Base-by-base conservation (phyloP, 2,113 vertebrate species). In the Myrmophylax atrothorax region DNA sequence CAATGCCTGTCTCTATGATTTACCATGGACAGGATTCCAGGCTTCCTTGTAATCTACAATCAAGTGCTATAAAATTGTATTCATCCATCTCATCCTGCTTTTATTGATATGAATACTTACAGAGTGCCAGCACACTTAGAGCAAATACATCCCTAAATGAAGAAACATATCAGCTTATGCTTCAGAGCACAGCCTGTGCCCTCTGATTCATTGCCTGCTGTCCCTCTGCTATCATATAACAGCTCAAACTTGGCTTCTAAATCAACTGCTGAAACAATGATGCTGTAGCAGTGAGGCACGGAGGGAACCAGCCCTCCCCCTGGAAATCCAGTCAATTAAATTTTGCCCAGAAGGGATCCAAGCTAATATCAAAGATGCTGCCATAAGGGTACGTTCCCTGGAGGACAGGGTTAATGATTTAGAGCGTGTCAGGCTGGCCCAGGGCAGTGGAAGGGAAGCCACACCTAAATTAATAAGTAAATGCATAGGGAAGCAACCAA, bases 391-490 rank as follows among this genome's bases (percentile, higher is more conserved):
- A 94, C 84, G 70, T 92, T 97, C 97, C 98, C 98, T 86, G 79
- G 95, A 97, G 97, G 91, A 97, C 78, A 97, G 94, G 97, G 98
- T 98, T 98, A 98, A 98, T 98, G 97, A 98, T 97, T 96, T 96
- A 97, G 95, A 96, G 92, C 77, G 92, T 89, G 83, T 85, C 96
- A 97, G 92, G 74, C 73, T 98, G 96, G 97, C 96, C 96, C 82
- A 19, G 83, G 97, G 97, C 93, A 95, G 70, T 94, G 69, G 24
- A 97, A 94, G 95, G 89, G 82, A 89, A 96, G 89, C 47, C 52
- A 89, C 15, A 1, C 44, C 37, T 76, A 93, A 77, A 90, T 33
- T 81, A 95, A 80, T 75, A 90, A 84, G 95, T 31, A 80, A 37
- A 77, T 64, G 47, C 38, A 7, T 9, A 91, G 52, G 73, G 23